Evolutionary conservation across 2,797 vertebrate species (phyloP).

Genomic region (Myotis vivesi): DNA sequence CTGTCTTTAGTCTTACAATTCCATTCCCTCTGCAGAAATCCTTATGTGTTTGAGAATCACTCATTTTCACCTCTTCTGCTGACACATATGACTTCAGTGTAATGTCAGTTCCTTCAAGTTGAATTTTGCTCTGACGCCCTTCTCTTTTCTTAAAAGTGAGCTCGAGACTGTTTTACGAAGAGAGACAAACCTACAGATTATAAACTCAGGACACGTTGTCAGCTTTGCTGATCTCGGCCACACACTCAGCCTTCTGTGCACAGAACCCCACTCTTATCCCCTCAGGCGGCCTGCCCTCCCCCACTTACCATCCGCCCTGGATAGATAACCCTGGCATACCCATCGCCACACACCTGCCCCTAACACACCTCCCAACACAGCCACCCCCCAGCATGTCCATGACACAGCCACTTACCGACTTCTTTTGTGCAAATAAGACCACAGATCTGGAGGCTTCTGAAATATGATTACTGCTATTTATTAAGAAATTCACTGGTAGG

Average conservation of each 20-base stretch:
- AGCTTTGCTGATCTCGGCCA: not conserved
- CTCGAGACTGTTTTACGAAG: not conserved
- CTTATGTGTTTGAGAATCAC: not conserved
- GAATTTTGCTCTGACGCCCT: not conserved
- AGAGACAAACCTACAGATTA: not conserved
- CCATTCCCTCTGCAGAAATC: not conserved
- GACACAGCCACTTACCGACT: not conserved
- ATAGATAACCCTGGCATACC: not conserved
- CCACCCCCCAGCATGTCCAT: not conserved
- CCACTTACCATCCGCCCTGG: too few relatives aligned
- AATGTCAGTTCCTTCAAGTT: not conserved
- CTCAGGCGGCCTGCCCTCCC: not conserved
- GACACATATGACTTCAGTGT: not conserved
- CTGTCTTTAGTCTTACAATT: not conserved
- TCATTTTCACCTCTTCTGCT: conserved; percentile 23
- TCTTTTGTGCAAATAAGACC: not conserved
- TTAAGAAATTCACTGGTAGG: not conserved
- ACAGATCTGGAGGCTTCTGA: not conserved
- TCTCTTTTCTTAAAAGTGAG: conserved; percentile 25
- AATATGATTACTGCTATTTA: not conserved
- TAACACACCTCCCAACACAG: too few relatives aligned
- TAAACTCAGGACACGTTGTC: not conserved
- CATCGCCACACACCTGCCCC: too few relatives aligned
- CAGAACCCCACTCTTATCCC: not conserved
- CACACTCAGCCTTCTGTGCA: not conserved